Base-by-base conservation (phyloP, 2,797 vertebrate species). In the Brachymystax lenok region DNA sequence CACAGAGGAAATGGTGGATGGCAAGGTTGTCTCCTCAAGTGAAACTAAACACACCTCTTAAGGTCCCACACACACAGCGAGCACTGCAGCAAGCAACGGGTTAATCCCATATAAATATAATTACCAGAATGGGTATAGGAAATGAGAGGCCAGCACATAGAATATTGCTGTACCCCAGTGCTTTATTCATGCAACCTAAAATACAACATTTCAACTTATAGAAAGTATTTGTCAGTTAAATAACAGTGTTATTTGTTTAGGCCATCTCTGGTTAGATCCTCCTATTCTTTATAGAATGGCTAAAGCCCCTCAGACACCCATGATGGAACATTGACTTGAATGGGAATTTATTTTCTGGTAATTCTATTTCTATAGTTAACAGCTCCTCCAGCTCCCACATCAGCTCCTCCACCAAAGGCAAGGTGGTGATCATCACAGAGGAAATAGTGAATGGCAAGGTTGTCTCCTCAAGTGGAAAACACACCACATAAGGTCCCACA, bases 1-100 rank as follows among this genome's bases (percentile, higher is more conserved):
- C 21, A 93, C 96, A 0, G 94, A 98, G 87, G 95, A 98, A 77
- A 5, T 95, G 1, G 86, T 85, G 73, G 85, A 98, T 0, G 97
- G 96, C 68, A 90, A 85, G 82, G 90, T 97, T 84, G 90, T 97
- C 70, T 90, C 92, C 67, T 81, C 59, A 46, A 46, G 40, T 12
- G 40, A 13, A 46, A 46, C 87, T 3, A 66, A 2, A 17, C 56
- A 28, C 0, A 74, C 71, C 78, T 13, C 19, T 19, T 4, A 12
- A 10, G 35, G 69, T 33, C 33, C 59, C 69, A 4, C 13, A 30
- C 33, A 1, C 71, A 0, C 72, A 76, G 83, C 64, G 77, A 82
- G 54, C 0, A 27, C 74, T 76, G 73, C 69, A 74, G 19, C 35
- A 63, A 40, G 2, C 35, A 16, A 21, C 1, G 2, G 8, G n/a